A percentile compares a stretch with the other conserved stretches of the same genome.
Evolutionary conservation across 2,888 invertebrate species (phyloP).

Genomic region (Drosophila flavopinicola): DNA sequence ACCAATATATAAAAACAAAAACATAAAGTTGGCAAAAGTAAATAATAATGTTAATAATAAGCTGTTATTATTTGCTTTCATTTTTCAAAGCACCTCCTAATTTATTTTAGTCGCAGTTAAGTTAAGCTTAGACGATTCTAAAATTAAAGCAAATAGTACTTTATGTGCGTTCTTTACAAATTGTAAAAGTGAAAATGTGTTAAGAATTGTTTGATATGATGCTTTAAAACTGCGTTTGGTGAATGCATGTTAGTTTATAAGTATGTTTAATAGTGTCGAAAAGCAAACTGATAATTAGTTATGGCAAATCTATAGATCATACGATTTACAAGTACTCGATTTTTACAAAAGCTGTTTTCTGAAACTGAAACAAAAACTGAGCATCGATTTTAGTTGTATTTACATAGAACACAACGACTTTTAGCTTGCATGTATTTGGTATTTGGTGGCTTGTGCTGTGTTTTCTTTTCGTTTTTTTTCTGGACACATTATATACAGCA

Average conservation of each 20-base stretch:
- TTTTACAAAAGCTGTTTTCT: background rate
- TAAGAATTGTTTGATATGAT: constrained; percentile 9
- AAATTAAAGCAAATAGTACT: no score
- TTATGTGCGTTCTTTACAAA: background rate
- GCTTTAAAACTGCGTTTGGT: constrained; percentile 9
- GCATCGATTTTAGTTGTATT: constrained; percentile 69
- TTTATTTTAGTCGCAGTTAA: no score
- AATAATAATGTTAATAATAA: constrained; percentile 2
- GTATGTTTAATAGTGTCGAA: background rate
- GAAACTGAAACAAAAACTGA: background rate
- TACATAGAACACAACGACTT: constrained; percentile 44
- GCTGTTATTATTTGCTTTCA: background rate
- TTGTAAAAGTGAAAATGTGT: constrained; percentile 25
- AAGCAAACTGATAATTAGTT: background rate
- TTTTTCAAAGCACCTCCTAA: background rate
- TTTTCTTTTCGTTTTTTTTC: constrained; percentile 25
- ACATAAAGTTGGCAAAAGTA: constrained; percentile 12
- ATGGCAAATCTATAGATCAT: background rate
- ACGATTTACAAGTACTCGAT: background rate
- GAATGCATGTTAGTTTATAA: background rate
- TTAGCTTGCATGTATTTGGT: constrained; percentile 50
- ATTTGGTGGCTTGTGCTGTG: constrained; percentile 25
- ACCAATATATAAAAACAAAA: constrained; percentile 17
- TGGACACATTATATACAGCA: constrained; percentile 67
- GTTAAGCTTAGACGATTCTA: no score